Conservation (phyloP, 2,888 invertebrate species). For the Pristionchus entomophagus region DNA sequence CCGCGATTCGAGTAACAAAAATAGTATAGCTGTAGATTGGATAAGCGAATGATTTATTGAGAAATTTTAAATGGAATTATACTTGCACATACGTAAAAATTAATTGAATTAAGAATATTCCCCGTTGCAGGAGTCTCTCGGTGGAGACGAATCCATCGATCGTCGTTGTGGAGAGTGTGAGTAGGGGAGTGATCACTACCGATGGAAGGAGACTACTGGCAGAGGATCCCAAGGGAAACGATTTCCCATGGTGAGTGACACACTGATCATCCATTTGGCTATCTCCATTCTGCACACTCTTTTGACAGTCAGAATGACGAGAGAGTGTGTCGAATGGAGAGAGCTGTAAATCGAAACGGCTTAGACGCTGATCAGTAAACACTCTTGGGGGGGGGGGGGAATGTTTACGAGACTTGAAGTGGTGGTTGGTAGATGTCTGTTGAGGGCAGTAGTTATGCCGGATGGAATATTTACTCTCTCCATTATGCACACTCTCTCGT, state of each 20-base stretch:
- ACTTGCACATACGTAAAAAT: no score
- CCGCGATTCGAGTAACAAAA: no score
- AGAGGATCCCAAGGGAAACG: conserved; percentile 59
- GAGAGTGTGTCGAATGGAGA: no score
- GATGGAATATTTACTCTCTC: no score
- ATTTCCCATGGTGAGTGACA: conserved; percentile 60
- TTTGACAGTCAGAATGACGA: no score
- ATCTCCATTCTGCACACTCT: no score
- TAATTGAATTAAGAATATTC: no score
- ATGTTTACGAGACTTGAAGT: background rate
- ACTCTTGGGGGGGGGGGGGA: background rate
- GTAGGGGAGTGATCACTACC: conserved; percentile 55
- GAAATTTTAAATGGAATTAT: no score
- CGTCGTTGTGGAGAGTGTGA: conserved; percentile 58
- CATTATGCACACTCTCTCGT: no score
- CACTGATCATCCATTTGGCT: background rate
- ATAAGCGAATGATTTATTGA: background rate
- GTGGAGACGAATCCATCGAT: conserved; percentile 59
- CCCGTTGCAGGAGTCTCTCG: conserved; percentile 52
- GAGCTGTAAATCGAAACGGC: no score
- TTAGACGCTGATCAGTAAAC: no score
- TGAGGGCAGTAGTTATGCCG: no score
- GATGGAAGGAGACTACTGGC: conserved; percentile 58
- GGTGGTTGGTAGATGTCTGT: background rate
- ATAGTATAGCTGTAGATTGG: conserved; percentile 15